Percentiles rank a stretch among this genome's conserved stretches.
Evolutionary conservation across 2,888 invertebrate species (phyloP).

Genomic region (Dexiosoma caninum): DNA sequence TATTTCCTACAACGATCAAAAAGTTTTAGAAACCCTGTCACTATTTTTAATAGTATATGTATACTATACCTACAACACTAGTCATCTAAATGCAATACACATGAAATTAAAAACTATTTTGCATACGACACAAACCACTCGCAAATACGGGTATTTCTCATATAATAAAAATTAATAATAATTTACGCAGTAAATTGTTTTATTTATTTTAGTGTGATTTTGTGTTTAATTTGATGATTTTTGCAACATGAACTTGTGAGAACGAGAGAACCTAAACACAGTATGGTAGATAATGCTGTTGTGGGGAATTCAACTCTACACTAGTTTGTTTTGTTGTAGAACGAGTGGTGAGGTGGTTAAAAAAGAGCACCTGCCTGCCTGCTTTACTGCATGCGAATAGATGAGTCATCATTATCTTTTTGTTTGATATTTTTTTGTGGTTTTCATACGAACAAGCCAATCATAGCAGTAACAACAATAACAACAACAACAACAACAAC

Average conservation of each 20-base stretch:
- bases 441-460: conserved; percentile 22
- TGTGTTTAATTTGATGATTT: background rate
- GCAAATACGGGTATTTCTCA: background rate
- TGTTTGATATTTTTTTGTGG: conserved; percentile 32
- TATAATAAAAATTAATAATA: conserved; percentile 7
- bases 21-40: background rate
- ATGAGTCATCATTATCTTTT: conserved; percentile 56
- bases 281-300: background rate
- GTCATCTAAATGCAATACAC: background rate
- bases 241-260: background rate
- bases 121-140: background rate
- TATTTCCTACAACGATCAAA: too few relatives aligned
- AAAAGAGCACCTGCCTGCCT: conserved; percentile 40
- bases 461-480: background rate
- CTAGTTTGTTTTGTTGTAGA: background rate
- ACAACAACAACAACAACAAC: conserved; percentile 7
- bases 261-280: background rate
- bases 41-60: background rate
- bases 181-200: conserved; percentile 34
- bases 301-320: conserved; percentile 18
- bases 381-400: conserved; percentile 7
- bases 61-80: too few relatives aligned
- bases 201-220: background rate
- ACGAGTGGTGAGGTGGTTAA: conserved; percentile 8
- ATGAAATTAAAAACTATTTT: background rate